Evolutionary conservation across 2,888 invertebrate genomes (phyloP).

Genomic region (Thecophora atra): DNA sequence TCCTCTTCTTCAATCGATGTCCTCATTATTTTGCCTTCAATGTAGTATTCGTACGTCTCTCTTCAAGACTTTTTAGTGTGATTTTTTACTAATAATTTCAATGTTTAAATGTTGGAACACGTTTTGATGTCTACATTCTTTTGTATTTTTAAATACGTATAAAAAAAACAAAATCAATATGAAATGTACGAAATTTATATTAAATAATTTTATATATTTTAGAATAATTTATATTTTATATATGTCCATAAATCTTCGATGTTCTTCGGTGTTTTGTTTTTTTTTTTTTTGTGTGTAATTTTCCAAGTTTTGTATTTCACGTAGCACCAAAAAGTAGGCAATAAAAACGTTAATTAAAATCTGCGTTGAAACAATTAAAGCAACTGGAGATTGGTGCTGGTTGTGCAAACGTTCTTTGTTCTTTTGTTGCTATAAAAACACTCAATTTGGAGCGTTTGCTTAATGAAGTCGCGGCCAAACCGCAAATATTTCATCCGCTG

Average conservation of each 20-base stretch:
- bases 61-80: not conserved
- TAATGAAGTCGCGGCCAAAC: not conserved
- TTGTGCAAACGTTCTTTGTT: not conserved
- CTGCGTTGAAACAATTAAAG: not conserved
- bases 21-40: not conserved
- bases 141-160: not conserved
- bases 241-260: no score
- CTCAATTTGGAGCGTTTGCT: not conserved
- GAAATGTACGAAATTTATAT: no score
- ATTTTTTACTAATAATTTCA: not conserved
- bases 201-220: no score
- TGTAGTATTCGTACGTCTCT: not conserved
- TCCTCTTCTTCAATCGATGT: not conserved
- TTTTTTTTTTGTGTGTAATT: no score
- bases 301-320: no score
- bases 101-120: not conserved
- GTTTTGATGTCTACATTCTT: not conserved
- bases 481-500: not conserved
- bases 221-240: no score
- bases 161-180: no score
- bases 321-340: no score
- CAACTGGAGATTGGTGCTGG: not conserved
- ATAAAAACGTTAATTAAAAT: not conserved
- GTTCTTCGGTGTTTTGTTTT: no score
- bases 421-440: not conserved